Evolutionary conservation across 2,888 invertebrate species (phyloP), one percentile per base, ranked within the genome.

Genomic region (Hemithea aestivaria): DNA sequence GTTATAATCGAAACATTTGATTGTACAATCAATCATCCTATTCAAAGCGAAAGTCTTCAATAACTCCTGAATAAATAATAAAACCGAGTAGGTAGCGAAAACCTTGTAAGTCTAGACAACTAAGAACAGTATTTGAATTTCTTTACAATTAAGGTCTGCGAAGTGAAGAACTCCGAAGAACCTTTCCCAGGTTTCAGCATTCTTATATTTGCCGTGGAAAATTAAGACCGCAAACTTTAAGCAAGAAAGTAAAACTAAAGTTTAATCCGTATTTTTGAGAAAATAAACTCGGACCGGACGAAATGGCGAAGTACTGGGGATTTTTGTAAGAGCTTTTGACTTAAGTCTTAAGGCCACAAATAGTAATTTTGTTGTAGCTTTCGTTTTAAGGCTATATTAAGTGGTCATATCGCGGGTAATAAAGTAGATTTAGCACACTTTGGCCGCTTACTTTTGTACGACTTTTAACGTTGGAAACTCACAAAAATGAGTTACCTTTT

Each of bases 141-240:
- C 28, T 41, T 40, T 28, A 11, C 32, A 36, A 36, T 41, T 41
- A 41, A 41, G 35, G 40, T 41, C 36, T 38, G 31, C 20, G 33
- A 44, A 39, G 30, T 38, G 35, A 29, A 27, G 22, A 30, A 28
- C 30, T 40, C 32, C 35, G 20, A 39, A 27, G 10, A 35, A 35
- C 27, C n/a, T 20, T 36, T 22, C 21, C 28, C 35, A 28, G 35
- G 27, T 28, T 40, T 48, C 16, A 26, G 10, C 35, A 26, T 30
- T 16, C 27, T 35, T 28, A 10, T 35, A 40, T 45, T 45, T 45
- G 40, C 38, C 37, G 38, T 41, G 24, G 21, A 40, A 49, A 45
- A 45, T 40, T 28, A 44, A 37, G 40, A 29, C 37, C 25, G 28
- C 7, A 20, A 36, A 35, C 42, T 36, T 28, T 23, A 23, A 27